Evolutionary conservation across 2,888 invertebrate species (phyloP), one percentile per base, ranked within the genome.

Genomic region (Drosophila nigricruria): DNA sequence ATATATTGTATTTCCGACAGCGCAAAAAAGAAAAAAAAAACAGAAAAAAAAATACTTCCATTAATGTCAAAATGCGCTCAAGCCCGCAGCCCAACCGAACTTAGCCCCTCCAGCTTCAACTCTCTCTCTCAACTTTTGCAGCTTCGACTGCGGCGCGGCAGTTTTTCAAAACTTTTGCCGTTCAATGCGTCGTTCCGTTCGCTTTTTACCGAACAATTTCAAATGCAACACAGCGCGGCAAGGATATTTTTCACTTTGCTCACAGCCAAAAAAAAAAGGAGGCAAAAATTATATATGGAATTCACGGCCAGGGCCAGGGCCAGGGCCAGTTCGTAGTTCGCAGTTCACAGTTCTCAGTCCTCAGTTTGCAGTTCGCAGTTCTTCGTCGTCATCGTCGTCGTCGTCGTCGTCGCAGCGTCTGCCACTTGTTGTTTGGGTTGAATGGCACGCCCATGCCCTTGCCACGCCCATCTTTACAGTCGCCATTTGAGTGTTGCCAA

Each of bases 191-290:
- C 78, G 62, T 61, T 63, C 60, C 45, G 58, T 61, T 66, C 59
- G 65, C 68, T 65, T 75, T 79, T 79, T 67, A 53, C 56, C 72
- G 20, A 75, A 68, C 71, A 34, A 77, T 88, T 85, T 79, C 65
- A 69, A 89, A 84, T 87, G 79, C 87, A 83, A 73, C 76, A 79
- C 87, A 74, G 67, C 72, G 74, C 70, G 71, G 79, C 85, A 73
- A 89, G 82, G 82, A 88, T 88, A 89, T 85, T 85, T 89, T 88
- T 86, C 83, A 82, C 86, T 89, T 80, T 83, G 54, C 58, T 36
- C 59, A 25, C 50, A 53, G 36, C 67, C 57, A 54, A 63, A 63
- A 61, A 16, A 53, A 62, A 65, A 63, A 18, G 50, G 38, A 61
- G 62, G 52, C 54, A 58, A 59, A 87, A 77, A 89, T 83, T 89